Evolutionary conservation across 2,113 vertebrate genomes (phyloP).

Genomic region (Nothoprocta perdicaria): DNA sequence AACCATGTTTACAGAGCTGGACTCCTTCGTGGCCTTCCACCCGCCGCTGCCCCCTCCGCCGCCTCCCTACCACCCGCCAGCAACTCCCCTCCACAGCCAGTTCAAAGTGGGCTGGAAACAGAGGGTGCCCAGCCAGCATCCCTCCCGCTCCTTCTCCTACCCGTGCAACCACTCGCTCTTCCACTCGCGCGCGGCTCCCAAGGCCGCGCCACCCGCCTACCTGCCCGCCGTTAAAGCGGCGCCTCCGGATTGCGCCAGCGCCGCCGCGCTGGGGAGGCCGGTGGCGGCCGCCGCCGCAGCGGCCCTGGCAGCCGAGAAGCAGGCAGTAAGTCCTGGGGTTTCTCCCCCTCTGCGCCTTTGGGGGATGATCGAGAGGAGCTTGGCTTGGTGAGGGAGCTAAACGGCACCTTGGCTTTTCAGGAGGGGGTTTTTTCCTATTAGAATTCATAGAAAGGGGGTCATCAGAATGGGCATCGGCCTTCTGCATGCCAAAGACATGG

Average conservation of each 20-base stretch:
- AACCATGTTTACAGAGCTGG: conserved; percentile 95
- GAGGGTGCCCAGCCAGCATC: conserved; percentile 88
- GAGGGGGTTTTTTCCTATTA: neutral
- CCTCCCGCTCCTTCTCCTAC: conserved; percentile 95
- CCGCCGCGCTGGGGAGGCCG: conserved; percentile 81
- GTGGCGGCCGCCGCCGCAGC: conserved; percentile 62
- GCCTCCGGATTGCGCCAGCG: conserved; percentile 91
- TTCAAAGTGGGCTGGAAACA: conserved; percentile 94
- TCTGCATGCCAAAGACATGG: neutral
- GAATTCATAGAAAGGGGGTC: neutral
- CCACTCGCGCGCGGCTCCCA: conserved; percentile 84
- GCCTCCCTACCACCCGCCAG: conserved; percentile 93
- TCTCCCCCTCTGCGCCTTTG: neutral
- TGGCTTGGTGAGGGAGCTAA: neutral
- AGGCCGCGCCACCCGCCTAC: conserved; percentile 85
- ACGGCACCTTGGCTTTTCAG: neutral
- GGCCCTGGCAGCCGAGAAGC: conserved; percentile 84
- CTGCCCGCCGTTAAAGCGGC: conserved; percentile 83
- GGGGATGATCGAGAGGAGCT: neutral
- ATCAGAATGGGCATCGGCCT: neutral
- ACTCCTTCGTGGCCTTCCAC: conserved; percentile 94
- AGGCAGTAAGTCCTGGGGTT: conserved; percentile 79
- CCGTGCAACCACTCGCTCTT: conserved; percentile 93
- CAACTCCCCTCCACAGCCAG: conserved; percentile 87
- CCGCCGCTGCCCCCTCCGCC: conserved; percentile 94